Evolutionary conservation across 2,113 vertebrate species (phyloP).

Genomic region (Ascaphus truei): DNA sequence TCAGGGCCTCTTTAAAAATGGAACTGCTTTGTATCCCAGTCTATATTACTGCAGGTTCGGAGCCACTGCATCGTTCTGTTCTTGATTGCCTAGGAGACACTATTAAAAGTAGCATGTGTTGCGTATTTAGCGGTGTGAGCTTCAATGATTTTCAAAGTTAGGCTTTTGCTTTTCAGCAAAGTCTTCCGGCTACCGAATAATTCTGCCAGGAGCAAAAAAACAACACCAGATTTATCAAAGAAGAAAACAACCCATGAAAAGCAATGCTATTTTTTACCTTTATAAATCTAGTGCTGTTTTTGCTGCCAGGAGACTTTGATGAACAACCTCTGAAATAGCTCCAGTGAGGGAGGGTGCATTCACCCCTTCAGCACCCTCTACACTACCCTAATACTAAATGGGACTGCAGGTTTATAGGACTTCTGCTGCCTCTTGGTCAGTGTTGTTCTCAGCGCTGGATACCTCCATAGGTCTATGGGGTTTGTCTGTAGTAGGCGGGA

Average conservation of each 20-base stretch:
- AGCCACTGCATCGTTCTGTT: too few species aligned
- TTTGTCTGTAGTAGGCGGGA: conserved; percentile 12
- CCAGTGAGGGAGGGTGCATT: too few species aligned
- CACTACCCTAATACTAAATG: neutral
- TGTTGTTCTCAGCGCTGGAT: neutral
- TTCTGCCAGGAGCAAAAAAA: neutral
- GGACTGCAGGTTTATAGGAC: neutral
- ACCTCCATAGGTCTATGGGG: neutral
- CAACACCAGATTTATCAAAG: neutral
- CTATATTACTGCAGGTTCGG: too few species aligned
- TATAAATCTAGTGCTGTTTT: neutral
- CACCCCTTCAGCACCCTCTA: too few species aligned
- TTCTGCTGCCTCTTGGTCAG: neutral
- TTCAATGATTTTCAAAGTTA: too few species aligned
- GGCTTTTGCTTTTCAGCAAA: neutral
- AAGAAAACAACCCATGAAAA: too few species aligned
- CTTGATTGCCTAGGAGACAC: too few species aligned
- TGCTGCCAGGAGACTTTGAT: neutral
- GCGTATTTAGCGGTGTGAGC: too few species aligned
- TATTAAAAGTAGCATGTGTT: too few species aligned
- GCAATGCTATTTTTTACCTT: neutral
- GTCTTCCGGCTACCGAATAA: neutral
- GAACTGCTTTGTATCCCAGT: too few species aligned
- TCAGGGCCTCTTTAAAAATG: too few species aligned
- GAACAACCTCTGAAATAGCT: neutral